phyloP scores from a whole-genome alignment of 2,888 invertebrate genomes.

The Entomobrya multifasciata region DNA sequence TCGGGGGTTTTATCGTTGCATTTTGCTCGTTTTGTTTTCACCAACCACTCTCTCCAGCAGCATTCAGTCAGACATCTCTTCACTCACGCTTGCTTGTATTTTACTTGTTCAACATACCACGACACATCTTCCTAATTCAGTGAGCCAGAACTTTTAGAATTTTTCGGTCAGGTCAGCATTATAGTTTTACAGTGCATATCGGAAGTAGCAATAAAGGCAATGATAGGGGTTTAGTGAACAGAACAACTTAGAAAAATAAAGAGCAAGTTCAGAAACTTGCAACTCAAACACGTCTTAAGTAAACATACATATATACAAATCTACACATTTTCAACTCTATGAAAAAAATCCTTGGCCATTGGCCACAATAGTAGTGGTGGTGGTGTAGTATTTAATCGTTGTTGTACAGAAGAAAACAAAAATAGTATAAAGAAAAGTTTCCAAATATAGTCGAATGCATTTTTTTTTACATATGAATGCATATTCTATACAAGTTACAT shows the following conservation, averaged over 20 bases:
- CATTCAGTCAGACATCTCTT: conserved; percentile 52
- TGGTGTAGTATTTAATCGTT: conserved; percentile 58
- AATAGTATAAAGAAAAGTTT: too few relatives aligned
- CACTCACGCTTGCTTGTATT: conserved; percentile 69
- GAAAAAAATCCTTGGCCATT: conserved; percentile 5
- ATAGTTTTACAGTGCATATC: conserved; percentile 9
- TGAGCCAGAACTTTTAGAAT: conserved; percentile 72
- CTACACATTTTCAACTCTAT: conserved; percentile 47
- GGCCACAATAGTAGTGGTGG: conserved; percentile 52
- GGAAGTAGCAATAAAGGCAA: conserved; percentile 29
- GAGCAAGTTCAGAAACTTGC: conserved; percentile 10
- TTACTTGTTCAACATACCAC: conserved; percentile 68
- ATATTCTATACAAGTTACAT: conserved; percentile 2
- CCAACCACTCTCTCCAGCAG: conserved; percentile 32
- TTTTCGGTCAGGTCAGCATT: conserved; percentile 71
- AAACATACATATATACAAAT: conserved; percentile 55
- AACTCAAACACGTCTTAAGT: conserved; percentile 66
- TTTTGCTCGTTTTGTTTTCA: conserved; percentile 27
- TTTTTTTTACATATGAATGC: not conserved
- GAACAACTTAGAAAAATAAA: conserved; percentile 47
- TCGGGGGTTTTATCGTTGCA: not conserved
- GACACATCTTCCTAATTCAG: conserved; percentile 72
- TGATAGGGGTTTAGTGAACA: conserved; percentile 58
- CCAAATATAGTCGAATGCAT: conserved; percentile 46
- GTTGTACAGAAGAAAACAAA: conserved; percentile 50